Evolutionary conservation across 2,888 invertebrate species (phyloP).

Genomic region (Drosophila nr. medialis): DNA sequence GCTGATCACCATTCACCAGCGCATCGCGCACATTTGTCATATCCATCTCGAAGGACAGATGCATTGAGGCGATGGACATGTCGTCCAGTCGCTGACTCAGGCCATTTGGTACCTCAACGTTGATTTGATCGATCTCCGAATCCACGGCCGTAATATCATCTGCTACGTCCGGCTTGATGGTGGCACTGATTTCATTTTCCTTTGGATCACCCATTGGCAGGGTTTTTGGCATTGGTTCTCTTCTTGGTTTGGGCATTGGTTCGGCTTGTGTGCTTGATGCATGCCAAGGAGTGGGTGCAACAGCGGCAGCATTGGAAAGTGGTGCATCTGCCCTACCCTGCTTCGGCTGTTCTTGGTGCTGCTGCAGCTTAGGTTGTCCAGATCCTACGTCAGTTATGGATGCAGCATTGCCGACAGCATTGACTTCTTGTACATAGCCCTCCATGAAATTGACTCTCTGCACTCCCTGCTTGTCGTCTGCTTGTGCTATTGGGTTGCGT

Average conservation of each 20-base stretch:
- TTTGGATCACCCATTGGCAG: slow-evolving; percentile 36
- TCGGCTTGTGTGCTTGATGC: slow-evolving; percentile 16
- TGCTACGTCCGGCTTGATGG: background rate
- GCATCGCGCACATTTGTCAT: slow-evolving; percentile 75
- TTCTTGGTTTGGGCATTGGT: slow-evolving; percentile 14
- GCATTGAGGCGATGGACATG: slow-evolving; percentile 76
- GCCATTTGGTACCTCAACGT: slow-evolving; percentile 55
- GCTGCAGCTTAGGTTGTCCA: background rate
- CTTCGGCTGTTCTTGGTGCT: background rate
- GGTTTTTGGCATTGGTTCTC: slow-evolving; percentile 7
- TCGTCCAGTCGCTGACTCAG: slow-evolving; percentile 58
- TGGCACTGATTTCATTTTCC: slow-evolving; percentile 20
- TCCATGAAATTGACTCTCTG: slow-evolving; percentile 32
- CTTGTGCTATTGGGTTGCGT: background rate
- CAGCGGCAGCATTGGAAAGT: slow-evolving; percentile 14
- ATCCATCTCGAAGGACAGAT: slow-evolving; percentile 80
- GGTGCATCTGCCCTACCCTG: background rate
- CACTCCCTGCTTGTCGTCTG: background rate
- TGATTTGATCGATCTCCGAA: slow-evolving; percentile 33
- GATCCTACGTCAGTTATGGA: background rate
- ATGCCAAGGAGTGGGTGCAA: slow-evolving; percentile 18
- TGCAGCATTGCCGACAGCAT: slow-evolving; percentile 42
- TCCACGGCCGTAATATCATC: background rate
- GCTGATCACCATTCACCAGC: slow-evolving; percentile 32
- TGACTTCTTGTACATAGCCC: slow-evolving; percentile 21